Evolutionary conservation across 1,140 invertebrate species (phyloP).

Genomic region (Phenacoccus solenopsis): DNA sequence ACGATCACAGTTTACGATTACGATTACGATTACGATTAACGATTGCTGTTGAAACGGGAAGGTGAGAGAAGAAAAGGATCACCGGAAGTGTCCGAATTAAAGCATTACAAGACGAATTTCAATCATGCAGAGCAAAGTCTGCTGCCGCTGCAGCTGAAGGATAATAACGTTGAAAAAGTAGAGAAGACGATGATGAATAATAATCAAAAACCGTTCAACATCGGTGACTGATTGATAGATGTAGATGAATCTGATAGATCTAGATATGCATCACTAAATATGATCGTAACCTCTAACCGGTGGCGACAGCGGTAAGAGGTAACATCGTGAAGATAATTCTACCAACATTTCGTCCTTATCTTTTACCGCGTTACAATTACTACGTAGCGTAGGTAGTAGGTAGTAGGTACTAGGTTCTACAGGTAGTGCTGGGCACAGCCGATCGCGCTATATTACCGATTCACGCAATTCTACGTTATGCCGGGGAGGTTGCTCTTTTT

Average conservation of each 20-base stretch:
- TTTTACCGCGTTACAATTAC: not conserved
- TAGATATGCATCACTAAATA: constrained; percentile 12
- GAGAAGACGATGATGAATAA: constrained; percentile 9
- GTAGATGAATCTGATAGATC: constrained; percentile 4
- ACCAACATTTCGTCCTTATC: not conserved
- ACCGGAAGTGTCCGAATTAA: constrained; percentile 17
- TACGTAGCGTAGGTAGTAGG: not conserved
- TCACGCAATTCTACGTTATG: not conserved
- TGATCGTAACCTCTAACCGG: constrained; percentile 10
- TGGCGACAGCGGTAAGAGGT: not conserved
- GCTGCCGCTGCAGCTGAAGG: not conserved
- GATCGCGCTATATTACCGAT: not conserved
- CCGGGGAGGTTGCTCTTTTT: not conserved
- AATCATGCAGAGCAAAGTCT: constrained; percentile 12
- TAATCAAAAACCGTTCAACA: not conserved
- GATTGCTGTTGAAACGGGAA: too few species aligned
- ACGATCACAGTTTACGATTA: too few species aligned
- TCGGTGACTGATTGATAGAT: constrained; percentile 10
- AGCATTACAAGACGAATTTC: constrained; percentile 6
- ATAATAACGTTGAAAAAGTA: not conserved
- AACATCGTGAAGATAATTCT: not conserved
- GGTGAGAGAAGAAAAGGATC: too few species aligned
- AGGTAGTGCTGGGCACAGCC: not conserved
- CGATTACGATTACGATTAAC: too few species aligned
- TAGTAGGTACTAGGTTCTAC: not conserved